Base-by-base conservation (phyloP, 2,888 invertebrate species). In the Latheticus oryzae region DNA sequence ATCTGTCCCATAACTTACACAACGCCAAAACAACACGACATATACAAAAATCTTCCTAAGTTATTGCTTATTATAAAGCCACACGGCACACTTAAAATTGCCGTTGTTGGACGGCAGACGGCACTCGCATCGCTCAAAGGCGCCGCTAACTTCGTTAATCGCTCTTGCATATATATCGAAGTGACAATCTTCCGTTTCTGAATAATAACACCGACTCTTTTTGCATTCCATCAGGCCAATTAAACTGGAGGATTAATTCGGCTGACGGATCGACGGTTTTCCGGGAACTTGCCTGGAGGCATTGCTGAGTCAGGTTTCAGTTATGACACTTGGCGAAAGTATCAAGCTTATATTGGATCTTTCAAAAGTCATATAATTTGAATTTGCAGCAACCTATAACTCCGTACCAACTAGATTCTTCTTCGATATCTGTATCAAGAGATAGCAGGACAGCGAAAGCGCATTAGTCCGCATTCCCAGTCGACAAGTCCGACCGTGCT, bases 11-110 rank as follows among this genome's bases (percentile, higher is more conserved):
- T 76, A 76, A 75, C 69, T 76, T 76, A 76, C 73, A 54, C 60
- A 61, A 73, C 72, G 75, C 75, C 76, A 76, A 76, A 76, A 76
- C 76, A 76, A 76, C 74, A 73, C 72, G 76, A 74, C 75, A 73
- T 69, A 67, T 71, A 70, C 71, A 75, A 76, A 76, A 75, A 74
- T 76, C 71, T 65, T 54, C 66, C 68, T 74, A 76, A 76, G 70
- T 76, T 76, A 76, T 76, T 71, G 75, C 76, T 75, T 74, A 74
- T 76, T 76, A 76, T 74, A 66, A 61, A 66, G 64, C 64, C 69
- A 63, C 67, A 66, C 64, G 64, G 69, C 65, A 62, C 66, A 42
- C 50, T 38, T 50, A 42, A 52, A 52, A 52, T 52, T 52, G 52
- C 42, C 23, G 51, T 40, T 33, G 42, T 42, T 32, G 42, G 32